Evolutionary conservation across 1,140 invertebrate genomes (phyloP), one percentile per base, ranked within the genome.

Genomic region (Cotesia glomerata): DNA sequence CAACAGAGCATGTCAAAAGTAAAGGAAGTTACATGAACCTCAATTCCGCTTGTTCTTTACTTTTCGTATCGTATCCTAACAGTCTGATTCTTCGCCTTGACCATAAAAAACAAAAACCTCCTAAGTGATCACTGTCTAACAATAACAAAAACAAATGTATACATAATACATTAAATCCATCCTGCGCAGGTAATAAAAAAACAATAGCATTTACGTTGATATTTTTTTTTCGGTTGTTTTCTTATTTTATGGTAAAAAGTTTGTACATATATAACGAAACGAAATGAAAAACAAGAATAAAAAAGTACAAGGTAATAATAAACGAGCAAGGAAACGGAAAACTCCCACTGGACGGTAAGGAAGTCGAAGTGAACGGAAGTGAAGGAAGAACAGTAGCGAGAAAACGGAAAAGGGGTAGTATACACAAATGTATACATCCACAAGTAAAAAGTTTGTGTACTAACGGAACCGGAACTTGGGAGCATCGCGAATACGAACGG

Each of bases 21-120:
- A 85, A 85, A 83, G 83, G 83, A 85, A 84, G 82, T 81, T 82
- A 82, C 79, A 81, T 82, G 79, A 84, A 85, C 80, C 83, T 80
- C 79, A 85, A 82, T 85, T 85, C 83, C 83, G 83, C 82, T 80
- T 79, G 79, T 83, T 80, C 82, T 78, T 74, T 45, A 39, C 45
- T 36, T 80, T 83, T 85, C 80, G 80, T 82, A 80, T 83, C 78
- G 75, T 73, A 78, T 26, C 26, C 26, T 26, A 26, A 26, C 26
- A 75, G 75, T 58, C 73, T 74, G 61, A 65, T 71, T 72, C 71
- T 64, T n/a, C 18, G 36, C 62, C 51, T 70, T 64, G 62, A 51
- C 64, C 67, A 39, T 56, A 71, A 54, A 16, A 61, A 65, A 62
- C 65, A 73, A 69, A 49, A 54, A 52, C 49, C 67, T 8, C 14